Percentiles rank a stretch among this genome's conserved stretches.
Evolutionary conservation across 2,113 vertebrate species (phyloP).

Genomic region (Asarcornis scutulata): DNA sequence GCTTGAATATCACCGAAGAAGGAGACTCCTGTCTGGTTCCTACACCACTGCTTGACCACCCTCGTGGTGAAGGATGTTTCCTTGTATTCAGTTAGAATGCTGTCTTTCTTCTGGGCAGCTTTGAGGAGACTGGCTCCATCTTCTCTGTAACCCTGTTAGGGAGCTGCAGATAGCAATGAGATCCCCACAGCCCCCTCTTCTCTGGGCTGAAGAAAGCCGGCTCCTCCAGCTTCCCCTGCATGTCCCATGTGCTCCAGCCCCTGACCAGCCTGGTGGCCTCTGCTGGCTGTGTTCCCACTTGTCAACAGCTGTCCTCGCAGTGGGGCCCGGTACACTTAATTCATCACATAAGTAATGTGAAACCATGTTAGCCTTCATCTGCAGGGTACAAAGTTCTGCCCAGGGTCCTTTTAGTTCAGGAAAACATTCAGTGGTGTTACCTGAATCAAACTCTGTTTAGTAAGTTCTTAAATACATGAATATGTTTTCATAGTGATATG

Average conservation of each 20-base stretch:
- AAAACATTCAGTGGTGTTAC: background rate
- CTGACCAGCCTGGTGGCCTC: background rate
- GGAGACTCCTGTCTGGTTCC: background rate
- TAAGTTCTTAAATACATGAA: background rate
- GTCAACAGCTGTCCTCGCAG: background rate
- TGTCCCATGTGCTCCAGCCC: background rate
- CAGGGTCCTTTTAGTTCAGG: background rate
- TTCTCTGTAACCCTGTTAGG: background rate
- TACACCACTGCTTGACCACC: background rate
- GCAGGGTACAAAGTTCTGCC: conserved; percentile 51
- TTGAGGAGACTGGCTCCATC: background rate
- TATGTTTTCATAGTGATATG: background rate
- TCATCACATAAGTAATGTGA: background rate
- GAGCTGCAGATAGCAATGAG: background rate
- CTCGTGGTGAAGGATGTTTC: background rate
- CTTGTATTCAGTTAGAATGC: background rate
- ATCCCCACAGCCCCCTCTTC: background rate
- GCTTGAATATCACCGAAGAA: background rate
- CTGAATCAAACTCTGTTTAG: conserved; percentile 35
- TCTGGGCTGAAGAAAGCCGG: background rate
- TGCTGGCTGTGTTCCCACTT: background rate
- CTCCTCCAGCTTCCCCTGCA: background rate
- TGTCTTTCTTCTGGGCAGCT: background rate
- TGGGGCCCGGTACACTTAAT: background rate
- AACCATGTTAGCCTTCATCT: background rate